phyloP scores from a whole-genome alignment of 37 sponge, comb jelly and placozoan species.

The Dysidea cf. avara region DNA sequence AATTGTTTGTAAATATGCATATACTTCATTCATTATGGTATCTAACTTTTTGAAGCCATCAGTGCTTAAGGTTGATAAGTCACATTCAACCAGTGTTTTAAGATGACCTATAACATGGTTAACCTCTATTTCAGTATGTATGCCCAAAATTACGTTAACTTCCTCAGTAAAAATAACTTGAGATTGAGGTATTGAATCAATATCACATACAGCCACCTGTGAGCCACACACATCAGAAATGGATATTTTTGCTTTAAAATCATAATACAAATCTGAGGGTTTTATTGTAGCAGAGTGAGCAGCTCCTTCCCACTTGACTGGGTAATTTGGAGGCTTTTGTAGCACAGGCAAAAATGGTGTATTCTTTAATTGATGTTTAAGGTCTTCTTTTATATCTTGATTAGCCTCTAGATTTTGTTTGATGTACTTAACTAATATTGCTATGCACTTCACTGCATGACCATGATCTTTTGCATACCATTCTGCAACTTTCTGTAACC shows the following conservation, averaged over 20 bases:
- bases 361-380: neutral
- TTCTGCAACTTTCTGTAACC: neutral
- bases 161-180: too few relatives aligned
- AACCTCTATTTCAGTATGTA: neutral
- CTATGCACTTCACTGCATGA: neutral
- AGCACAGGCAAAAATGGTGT: constrained; percentile 32
- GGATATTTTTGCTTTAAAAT: too few relatives aligned
- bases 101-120: neutral
- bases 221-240: too few relatives aligned
- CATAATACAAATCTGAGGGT: too few relatives aligned
- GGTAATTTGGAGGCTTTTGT: constrained; percentile 6
- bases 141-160: constrained; percentile 9
- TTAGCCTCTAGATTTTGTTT: neutral
- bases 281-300: too few relatives aligned
- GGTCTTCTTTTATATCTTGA: too few relatives aligned
- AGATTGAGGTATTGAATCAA: too few relatives aligned
- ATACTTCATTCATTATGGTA: too few relatives aligned
- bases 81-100: neutral
- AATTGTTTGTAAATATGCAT: too few relatives aligned
- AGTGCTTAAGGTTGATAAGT: neutral
- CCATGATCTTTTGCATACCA: neutral
- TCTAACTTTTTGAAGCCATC: neutral
- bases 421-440: neutral
- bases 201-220: too few relatives aligned
- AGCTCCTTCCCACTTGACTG: constrained; percentile 15